Evolutionary conservation across 2,113 vertebrate species (phyloP), one percentile per base, ranked within the genome.

Genomic region (Carassius carassius): DNA sequence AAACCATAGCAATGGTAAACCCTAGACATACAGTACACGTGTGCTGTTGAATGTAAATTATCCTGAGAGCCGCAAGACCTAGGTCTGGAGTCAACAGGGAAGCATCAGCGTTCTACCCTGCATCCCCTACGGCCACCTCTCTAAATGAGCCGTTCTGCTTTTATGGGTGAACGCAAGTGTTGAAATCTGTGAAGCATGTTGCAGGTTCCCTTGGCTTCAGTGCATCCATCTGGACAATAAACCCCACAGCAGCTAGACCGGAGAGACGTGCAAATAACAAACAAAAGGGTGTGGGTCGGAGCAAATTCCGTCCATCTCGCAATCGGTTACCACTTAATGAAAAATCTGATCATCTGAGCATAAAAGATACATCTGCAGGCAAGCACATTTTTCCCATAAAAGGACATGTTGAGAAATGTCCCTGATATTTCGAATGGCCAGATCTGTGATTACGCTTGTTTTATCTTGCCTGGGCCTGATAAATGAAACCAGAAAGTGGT

Each of bases 221-320:
- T 21, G 82, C 85, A 56, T 80, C 85, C 93, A 94, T 93, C 92
- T 94, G 92, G 92, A 88, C 86, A 86, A 91, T 92, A 93, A 93
- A 94, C 80, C 63, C 41, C 17, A 76, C 81, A 72, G 58, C 73
- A 65, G 67, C 78, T 49, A 49, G 21, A 62, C 84, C 67, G 63
- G 23, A 32, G 65, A 72, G 76, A 81, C 58, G 56, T 72, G 81
- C 62, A 37, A 70, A 87, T 89, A 89, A 88, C 60, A 85, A 89
- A 87, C 78, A 87, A 81, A 81, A 78, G 10, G 49, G 89, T 67
- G 83, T 80, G 41, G 35, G 65, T 82, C 79, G 17, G 70, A 85
- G 58, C 87, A 81, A 78, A 83, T 72, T 58, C 3, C 69, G 79
- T 65, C 11, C 60, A 70, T 91, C 82, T 83, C 87, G 84, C 88